These are phyloP conservation scores for Hemistola chrysoprasaria DNA, from an alignment of 2,888 invertebrate species.

Conservation along the genomic window DNA sequence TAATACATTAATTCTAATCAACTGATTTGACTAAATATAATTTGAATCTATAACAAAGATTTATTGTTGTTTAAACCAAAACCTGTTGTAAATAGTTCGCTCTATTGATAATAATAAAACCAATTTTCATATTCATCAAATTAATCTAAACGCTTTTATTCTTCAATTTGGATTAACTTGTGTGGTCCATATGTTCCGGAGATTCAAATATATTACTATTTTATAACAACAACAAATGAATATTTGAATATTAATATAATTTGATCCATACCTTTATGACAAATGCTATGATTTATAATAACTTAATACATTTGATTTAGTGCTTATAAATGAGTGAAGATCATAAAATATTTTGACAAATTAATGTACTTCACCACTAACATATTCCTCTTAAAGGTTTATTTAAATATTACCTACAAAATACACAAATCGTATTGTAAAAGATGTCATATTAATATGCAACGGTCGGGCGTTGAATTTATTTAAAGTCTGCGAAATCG, in stretches of 20 bases:
- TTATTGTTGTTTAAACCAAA: background rate
- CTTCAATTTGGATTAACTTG: conserved; percentile 4
- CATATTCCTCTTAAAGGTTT: conserved; percentile 6
- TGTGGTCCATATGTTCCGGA: conserved; percentile 25
- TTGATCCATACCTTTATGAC: conserved; percentile 27
- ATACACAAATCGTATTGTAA: background rate
- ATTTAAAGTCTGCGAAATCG: too few relatives aligned
- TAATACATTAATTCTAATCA: too few relatives aligned
- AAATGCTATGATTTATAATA: conserved; percentile 39
- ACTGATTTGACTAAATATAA: too few relatives aligned
- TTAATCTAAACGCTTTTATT: conserved; percentile 27
- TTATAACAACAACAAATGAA: conserved; percentile 32
- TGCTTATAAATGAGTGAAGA: conserved; percentile 27
- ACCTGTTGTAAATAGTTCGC: too few relatives aligned
- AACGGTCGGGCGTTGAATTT: too few relatives aligned
- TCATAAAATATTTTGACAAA: conserved; percentile 27
- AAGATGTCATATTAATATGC: too few relatives aligned
- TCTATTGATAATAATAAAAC: too few relatives aligned
- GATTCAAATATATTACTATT: conserved; percentile 27
- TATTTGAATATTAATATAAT: conserved; percentile 33
- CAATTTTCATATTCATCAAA: background rate
- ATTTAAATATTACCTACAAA: conserved; percentile 7
- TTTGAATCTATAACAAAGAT: background rate
- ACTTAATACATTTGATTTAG: conserved; percentile 31
- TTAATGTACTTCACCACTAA: conserved; percentile 25